Base-by-base conservation (phyloP, 2,797 vertebrate species). In the Crocodylus rhombifer region DNA sequence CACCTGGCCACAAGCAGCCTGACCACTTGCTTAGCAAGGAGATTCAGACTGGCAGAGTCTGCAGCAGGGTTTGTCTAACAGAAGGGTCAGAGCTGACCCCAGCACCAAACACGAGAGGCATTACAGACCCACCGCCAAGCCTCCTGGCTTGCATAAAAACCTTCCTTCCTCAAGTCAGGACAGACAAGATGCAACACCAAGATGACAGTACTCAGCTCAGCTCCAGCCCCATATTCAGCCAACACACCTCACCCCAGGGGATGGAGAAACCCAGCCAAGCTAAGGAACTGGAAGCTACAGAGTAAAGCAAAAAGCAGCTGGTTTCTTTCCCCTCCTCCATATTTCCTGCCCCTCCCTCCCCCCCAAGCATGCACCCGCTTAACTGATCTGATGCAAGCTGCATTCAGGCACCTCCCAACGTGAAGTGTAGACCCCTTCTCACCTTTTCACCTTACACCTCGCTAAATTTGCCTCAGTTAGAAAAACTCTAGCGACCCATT, bases 21-120 rank as follows among this genome's bases (percentile, higher is more conserved):
- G 1, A 12, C 61, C 30, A 2, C 82, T 26, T 9, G 0, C 15
- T 0, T 26, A 80, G 4, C 15, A 0, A 2, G 6, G n/a, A 36
- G 63, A 67, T 33, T 75, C 86, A 79, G 61, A 26, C 77, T 28
- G 51, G 16, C 4, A 0, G 14, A 57, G 81, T 3, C 18, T 23
- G 73, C 56, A 42, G 0, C 2, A 2, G 64, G 88, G 28, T 71
- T 36, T 12, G 30, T 14, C 42, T 25, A 11, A 20, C 26, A 42
- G 9, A 5, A 55, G 61, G 26, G 16, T 73, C 42, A 21, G 4
- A 62, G 55, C 28, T 1, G 76, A 74, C 64, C 79, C 17, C 21
- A 0, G 51, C 82, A 94, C 82, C 30, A 1, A 42, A 18, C 1
- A 2, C 7, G 25, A 62, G 94, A 84, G 82, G 85, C 63, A 21